Evolutionary conservation across 30 jellyfish, hydroid and myxozoan species (phyloP).

Genomic region (Hydra vulgaris): DNA sequence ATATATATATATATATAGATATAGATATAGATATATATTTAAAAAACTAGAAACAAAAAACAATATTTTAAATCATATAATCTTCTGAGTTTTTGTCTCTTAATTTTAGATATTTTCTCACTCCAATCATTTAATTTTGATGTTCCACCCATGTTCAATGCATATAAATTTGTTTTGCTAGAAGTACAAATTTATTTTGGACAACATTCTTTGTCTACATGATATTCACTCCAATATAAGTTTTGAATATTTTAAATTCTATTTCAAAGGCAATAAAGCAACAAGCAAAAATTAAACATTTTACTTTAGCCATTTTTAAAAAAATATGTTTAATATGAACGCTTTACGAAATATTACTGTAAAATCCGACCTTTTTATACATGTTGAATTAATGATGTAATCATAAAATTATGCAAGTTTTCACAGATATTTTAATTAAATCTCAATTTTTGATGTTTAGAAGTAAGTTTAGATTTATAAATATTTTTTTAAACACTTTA

Average conservation of each 20-base stretch:
- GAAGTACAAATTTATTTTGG: too few relatives aligned
- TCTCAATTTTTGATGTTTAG: background rate
- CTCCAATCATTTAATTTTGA: too few relatives aligned
- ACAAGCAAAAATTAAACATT: background rate
- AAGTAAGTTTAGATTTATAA: background rate
- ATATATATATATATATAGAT: too few relatives aligned
- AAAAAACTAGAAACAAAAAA: too few relatives aligned
- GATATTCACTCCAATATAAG: background rate
- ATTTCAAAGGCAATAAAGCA: background rate
- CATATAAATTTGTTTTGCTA: background rate
- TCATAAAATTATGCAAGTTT: background rate
- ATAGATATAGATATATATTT: too few relatives aligned
- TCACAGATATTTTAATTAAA: background rate
- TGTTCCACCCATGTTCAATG: background rate
- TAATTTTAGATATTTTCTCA: too few relatives aligned
- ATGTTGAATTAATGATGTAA: background rate
- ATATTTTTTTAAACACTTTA: background rate
- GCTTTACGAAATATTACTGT: background rate
- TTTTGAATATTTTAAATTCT: background rate
- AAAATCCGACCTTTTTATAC: background rate
- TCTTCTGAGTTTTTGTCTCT: too few relatives aligned
- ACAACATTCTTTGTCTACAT: background rate
- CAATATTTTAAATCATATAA: too few relatives aligned
- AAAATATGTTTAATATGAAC: too few relatives aligned
- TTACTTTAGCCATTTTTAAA: background rate